Evolutionary conservation across 1,140 invertebrate species (phyloP).

Genomic region (Penaeus vannamei): DNA sequence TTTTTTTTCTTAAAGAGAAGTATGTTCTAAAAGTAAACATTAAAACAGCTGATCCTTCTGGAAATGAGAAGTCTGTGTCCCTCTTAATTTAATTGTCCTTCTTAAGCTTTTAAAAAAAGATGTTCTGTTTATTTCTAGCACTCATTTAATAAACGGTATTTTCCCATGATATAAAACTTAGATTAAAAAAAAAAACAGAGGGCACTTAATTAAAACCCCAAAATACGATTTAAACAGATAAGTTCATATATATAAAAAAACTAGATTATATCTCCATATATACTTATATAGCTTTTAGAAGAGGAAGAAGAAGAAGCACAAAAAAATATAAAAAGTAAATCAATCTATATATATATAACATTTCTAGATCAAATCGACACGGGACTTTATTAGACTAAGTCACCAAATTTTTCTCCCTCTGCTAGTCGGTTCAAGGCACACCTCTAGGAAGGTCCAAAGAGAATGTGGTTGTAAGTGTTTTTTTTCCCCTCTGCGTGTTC

Average conservation of each 20-base stretch:
- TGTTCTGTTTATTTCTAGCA: not conserved
- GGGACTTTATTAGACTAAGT: conserved; percentile 13
- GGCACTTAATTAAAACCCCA: no score
- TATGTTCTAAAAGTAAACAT: no score
- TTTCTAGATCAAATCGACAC: not conserved
- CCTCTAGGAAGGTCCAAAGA: conserved; percentile 64
- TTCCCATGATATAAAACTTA: no score
- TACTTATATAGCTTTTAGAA: not conserved
- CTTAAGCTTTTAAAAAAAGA: conserved; percentile 7
- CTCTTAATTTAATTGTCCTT: not conserved
- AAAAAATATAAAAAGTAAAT: conserved; percentile 20
- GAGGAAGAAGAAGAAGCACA: not conserved
- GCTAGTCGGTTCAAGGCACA: conserved; percentile 61
- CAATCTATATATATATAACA: not conserved
- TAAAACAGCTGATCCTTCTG: no score
- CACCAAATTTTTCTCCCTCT: conserved; percentile 42
- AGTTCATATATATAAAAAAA: not conserved
- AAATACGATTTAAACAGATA: not conserved
- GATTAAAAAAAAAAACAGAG: no score
- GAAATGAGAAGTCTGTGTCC: no score
- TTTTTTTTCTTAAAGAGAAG: no score
- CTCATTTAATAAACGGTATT: no score
- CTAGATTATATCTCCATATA: not conserved
- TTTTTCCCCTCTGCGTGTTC: conserved; percentile 17
- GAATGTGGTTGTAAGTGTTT: conserved; percentile 63